Evolutionary conservation across 2,797 vertebrate genomes (phyloP).

Genomic region (Loris lydekkerianus): DNA sequence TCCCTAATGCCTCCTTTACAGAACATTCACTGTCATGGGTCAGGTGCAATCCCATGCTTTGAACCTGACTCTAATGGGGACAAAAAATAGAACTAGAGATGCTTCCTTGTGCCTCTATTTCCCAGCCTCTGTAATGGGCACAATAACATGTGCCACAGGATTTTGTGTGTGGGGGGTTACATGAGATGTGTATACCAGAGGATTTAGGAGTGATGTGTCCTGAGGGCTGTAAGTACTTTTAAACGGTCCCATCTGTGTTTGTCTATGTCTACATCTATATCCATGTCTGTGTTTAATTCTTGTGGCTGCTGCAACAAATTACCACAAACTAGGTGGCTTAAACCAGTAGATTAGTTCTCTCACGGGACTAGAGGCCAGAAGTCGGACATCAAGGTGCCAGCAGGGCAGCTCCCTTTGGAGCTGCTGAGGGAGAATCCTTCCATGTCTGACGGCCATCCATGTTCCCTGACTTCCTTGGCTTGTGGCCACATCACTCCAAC

Average conservation of each 20-base stretch:
- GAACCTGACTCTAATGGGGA: not conserved
- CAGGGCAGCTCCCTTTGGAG: not conserved
- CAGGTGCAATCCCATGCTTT: not conserved
- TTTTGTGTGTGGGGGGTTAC: not conserved
- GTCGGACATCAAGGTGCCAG: not conserved
- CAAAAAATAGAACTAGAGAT: not conserved
- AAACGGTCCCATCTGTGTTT: not conserved
- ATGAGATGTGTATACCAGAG: not conserved
- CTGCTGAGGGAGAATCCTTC: not conserved
- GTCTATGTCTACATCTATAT: not conserved
- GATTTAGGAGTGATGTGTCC: not conserved
- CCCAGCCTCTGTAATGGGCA: not conserved
- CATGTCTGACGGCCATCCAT: accelerated
- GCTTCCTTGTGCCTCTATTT: not conserved
- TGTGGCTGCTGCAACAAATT: not conserved
- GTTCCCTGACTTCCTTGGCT: not conserved
- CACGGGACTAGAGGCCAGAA: not conserved
- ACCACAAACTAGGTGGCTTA: not conserved
- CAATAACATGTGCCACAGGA: accelerated
- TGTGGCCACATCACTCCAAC: not conserved
- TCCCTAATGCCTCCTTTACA: not conserved
- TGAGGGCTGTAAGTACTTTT: not conserved
- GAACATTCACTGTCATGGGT: not conserved
- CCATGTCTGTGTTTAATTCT: not conserved
- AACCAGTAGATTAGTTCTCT: not conserved